Evolutionary conservation across 1,140 invertebrate genomes (phyloP).

Genomic region (Mylabris phalerata): DNA sequence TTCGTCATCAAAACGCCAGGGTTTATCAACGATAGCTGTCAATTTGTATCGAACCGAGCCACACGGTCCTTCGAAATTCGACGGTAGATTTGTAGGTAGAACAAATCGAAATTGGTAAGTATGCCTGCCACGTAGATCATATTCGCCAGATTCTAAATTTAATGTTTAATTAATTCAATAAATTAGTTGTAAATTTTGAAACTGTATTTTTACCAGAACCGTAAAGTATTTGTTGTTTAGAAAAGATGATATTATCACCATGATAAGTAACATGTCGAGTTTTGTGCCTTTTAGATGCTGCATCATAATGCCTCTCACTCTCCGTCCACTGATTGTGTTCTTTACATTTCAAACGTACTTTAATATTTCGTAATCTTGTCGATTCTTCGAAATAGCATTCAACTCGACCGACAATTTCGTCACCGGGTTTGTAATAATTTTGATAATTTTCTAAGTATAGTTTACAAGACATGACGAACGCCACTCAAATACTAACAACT

Average conservation of each 20-base stretch:
- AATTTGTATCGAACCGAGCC: conserved; percentile 23
- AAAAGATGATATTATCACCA: conserved; percentile 7
- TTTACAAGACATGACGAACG: neutral
- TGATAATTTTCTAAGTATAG: conserved; percentile 3
- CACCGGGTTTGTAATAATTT: neutral
- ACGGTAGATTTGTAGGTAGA: conserved; percentile 24
- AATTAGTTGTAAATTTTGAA: neutral
- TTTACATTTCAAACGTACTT: conserved; percentile 8
- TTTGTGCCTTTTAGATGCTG: neutral
- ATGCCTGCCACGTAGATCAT: neutral
- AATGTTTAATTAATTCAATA: too few relatives aligned
- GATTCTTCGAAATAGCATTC: conserved; percentile 7
- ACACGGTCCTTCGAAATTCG: conserved; percentile 20
- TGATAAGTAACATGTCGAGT: conserved; percentile 1
- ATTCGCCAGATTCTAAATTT: too few relatives aligned
- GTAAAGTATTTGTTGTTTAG: conserved; percentile 10
- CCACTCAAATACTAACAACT: too few relatives aligned
- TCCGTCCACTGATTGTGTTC: conserved; percentile 10
- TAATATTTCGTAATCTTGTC: conserved; percentile 1
- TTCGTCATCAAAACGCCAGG: conserved; percentile 21
- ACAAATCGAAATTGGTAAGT: conserved; percentile 26
- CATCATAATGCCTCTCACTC: neutral
- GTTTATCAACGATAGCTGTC: conserved; percentile 26
- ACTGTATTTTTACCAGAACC: neutral
- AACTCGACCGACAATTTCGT: conserved; percentile 2